These are phyloP conservation scores for Dendrolimus kikuchii DNA, from an alignment of 1,140 invertebrate genomes.

Conservation along the genomic window DNA sequence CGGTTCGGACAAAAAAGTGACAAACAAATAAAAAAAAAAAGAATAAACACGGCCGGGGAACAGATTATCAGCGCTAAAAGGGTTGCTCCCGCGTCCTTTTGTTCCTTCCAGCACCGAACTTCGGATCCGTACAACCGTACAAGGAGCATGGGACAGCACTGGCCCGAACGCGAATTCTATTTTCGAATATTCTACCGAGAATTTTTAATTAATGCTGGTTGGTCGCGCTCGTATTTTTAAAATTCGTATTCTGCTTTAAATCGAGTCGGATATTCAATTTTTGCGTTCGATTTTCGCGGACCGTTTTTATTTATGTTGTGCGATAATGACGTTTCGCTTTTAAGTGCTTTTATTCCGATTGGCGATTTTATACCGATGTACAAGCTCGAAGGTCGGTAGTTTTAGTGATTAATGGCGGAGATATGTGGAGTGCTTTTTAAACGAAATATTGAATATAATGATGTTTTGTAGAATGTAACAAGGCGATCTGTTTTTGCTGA, in stretches of 20 bases:
- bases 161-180: conserved; percentile 70
- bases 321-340: conserved; percentile 71
- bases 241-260: conserved; percentile 69
- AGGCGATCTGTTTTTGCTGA: conserved; percentile 47
- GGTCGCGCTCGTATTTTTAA: conserved; percentile 66
- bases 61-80: conserved; percentile 72
- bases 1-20: conserved; percentile 69
- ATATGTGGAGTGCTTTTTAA: conserved; percentile 71
- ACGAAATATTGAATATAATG: conserved; percentile 71
- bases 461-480: conserved; percentile 54
- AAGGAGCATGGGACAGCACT: conserved; percentile 38
- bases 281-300: conserved; percentile 63
- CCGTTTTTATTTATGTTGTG: conserved; percentile 68
- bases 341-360: conserved; percentile 71
- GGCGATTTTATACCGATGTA: conserved; percentile 69
- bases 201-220: conserved; percentile 71
- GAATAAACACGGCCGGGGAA: conserved; percentile 62
- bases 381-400: conserved; percentile 69
- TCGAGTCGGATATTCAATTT: conserved; percentile 69
- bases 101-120: conserved; percentile 70
- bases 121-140: conserved; percentile 64
- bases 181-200: conserved; percentile 72
- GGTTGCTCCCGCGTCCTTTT: conserved; percentile 70
- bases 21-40: conserved; percentile 64
- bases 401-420: conserved; percentile 69